phyloP scores from a whole-genome alignment of 2,888 invertebrate species.

The Drosophila trichaetosa region DNA sequence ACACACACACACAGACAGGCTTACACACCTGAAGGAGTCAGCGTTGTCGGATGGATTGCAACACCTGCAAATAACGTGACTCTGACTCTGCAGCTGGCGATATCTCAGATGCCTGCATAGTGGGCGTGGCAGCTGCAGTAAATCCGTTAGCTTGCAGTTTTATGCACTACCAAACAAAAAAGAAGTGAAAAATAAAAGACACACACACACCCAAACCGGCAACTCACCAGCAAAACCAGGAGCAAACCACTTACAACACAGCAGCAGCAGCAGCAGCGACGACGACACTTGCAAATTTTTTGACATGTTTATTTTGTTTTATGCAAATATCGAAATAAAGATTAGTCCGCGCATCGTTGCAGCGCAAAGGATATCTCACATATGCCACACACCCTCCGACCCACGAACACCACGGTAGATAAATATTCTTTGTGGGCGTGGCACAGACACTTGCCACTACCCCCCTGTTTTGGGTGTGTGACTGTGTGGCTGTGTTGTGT shows the following conservation, averaged over 20 bases:
- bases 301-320: slow-evolving; percentile 63
- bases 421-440: slow-evolving; percentile 65
- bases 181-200: slow-evolving; percentile 16
- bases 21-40: slow-evolving; percentile 40
- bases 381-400: not conserved
- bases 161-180: slow-evolving; percentile 57
- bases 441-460: not conserved
- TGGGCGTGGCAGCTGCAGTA: slow-evolving; percentile 71
- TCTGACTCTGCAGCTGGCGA: slow-evolving; percentile 67
- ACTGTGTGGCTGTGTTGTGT: slow-evolving; percentile 19
- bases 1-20: not conserved
- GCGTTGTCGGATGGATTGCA: slow-evolving; percentile 75
- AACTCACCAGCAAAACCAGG: not conserved
- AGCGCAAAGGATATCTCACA: slow-evolving; percentile 21
- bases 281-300: slow-evolving; percentile 54
- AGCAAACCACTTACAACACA: not conserved
- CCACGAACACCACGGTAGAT: slow-evolving; percentile 41
- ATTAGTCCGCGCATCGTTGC: slow-evolving; percentile 59
- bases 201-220: not conserved
- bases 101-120: slow-evolving; percentile 34
- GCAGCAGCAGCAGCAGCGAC: not conserved
- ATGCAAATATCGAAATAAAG: slow-evolving; percentile 79
- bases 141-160: slow-evolving; percentile 71
- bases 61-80: slow-evolving; percentile 82
- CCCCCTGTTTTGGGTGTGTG: slow-evolving; percentile 16